These are phyloP conservation scores for Kryptolebias marmoratus DNA, from an alignment of 2,113 vertebrate species.

Conservation along the genomic window DNA sequence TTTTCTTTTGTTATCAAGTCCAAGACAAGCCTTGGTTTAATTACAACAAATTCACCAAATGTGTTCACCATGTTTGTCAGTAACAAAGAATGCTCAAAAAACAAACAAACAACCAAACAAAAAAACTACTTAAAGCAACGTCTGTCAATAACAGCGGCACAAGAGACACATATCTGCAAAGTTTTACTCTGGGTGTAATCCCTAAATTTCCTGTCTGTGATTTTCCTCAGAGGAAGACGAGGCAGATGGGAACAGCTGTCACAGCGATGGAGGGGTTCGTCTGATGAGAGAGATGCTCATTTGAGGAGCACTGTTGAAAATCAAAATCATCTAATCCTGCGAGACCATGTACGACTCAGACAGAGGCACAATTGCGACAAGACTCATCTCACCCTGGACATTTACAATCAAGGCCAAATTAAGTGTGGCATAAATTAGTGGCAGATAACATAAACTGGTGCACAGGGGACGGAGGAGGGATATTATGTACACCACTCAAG, in stretches of 20 bases:
- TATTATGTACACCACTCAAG: constrained; percentile 78
- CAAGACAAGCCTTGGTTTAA: constrained; percentile 77
- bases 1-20: constrained; percentile 56
- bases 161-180: constrained; percentile 48
- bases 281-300: constrained; percentile 53
- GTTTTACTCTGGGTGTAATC: constrained; percentile 47
- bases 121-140: constrained; percentile 57
- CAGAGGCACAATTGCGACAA: constrained; percentile 66
- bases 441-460: constrained; percentile 76
- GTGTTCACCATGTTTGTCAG: constrained; percentile 71
- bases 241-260: constrained; percentile 50
- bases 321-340: constrained; percentile 63
- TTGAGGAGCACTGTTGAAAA: constrained; percentile 54
- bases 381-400: constrained; percentile 75
- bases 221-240: constrained; percentile 30
- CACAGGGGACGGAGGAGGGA: constrained; percentile 74
- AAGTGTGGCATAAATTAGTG: constrained; percentile 83
- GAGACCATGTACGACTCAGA: constrained; percentile 64
- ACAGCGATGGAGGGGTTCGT: constrained; percentile 48
- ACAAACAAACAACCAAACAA: neutral
- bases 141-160: constrained; percentile 63
- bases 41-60: constrained; percentile 79
- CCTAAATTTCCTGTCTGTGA: constrained; percentile 27
- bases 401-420: constrained; percentile 81
- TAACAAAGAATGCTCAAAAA: constrained; percentile 60